Conservation (phyloP, 2,888 invertebrate species). For the Polymixis lichenea region DNA sequence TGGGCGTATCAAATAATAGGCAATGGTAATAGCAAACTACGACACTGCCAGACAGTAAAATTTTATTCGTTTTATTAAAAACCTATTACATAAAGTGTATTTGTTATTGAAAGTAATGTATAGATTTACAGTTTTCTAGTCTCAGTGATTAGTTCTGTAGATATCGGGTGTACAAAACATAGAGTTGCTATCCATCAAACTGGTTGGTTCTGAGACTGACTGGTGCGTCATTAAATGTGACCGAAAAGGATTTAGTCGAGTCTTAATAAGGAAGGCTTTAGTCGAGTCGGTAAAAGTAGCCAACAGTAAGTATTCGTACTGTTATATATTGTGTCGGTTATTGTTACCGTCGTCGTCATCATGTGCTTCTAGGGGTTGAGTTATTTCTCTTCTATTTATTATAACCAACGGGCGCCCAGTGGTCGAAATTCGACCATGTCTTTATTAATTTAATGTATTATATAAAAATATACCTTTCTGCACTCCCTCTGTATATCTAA, state of each 20-base stretch:
- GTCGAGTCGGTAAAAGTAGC: slow-evolving; percentile 79
- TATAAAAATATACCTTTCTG: too few relatives aligned
- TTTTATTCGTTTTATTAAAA: slow-evolving; percentile 58
- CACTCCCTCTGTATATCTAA: too few relatives aligned
- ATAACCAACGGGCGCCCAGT: too few relatives aligned
- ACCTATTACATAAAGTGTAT: slow-evolving; percentile 45
- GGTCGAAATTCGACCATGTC: too few relatives aligned
- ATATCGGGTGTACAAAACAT: slow-evolving; percentile 79
- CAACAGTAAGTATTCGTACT: slow-evolving; percentile 61
- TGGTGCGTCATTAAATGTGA: slow-evolving; percentile 87
- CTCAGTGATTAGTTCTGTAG: slow-evolving; percentile 75
- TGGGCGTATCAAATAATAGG: slow-evolving; percentile 35
- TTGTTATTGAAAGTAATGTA: slow-evolving; percentile 55
- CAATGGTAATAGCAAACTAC: slow-evolving; percentile 47
- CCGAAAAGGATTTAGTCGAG: slow-evolving; percentile 86
- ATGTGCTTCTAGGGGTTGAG: background rate
- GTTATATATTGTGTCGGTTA: slow-evolving; percentile 59
- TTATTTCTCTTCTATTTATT: background rate
- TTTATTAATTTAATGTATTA: too few relatives aligned
- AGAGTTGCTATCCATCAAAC: slow-evolving; percentile 84
- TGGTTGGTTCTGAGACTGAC: slow-evolving; percentile 77
- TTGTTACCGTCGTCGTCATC: slow-evolving; percentile 50
- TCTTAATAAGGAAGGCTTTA: slow-evolving; percentile 85
- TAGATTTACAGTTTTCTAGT: slow-evolving; percentile 70
- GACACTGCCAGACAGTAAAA: slow-evolving; percentile 45